These are phyloP conservation scores for Glyptemys insculpta DNA, from an alignment of 2,797 vertebrate species.

Conservation along the genomic window DNA sequence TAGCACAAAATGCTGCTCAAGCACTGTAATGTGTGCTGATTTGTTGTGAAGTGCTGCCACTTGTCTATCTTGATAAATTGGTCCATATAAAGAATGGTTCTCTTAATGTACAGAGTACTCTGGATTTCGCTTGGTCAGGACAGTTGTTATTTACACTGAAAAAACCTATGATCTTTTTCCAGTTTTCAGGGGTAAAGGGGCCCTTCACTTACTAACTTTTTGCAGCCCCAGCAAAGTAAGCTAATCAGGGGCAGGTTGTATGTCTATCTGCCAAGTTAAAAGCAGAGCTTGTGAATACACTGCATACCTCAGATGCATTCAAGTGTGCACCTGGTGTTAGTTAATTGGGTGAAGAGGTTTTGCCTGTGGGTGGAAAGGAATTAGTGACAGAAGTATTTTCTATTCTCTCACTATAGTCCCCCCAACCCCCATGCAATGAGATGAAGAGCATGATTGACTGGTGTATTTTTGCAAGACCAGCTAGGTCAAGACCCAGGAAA, in stretches of 20 bases:
- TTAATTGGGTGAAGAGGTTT: slow-evolving; percentile 82
- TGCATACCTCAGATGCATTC: slow-evolving; percentile 76
- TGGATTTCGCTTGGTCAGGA: background rate
- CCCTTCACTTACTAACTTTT: slow-evolving; percentile 1
- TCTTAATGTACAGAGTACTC: background rate
- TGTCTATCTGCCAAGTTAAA: slow-evolving; percentile 62
- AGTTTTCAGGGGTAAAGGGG: slow-evolving; percentile 9
- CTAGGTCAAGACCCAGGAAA: slow-evolving; percentile 47
- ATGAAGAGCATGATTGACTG: slow-evolving; percentile 73
- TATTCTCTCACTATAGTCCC: slow-evolving; percentile 44
- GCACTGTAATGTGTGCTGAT: background rate
- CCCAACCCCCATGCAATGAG: slow-evolving; percentile 33
- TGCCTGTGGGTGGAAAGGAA: slow-evolving; percentile 79
- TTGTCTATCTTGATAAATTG: background rate
- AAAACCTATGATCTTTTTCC: slow-evolving; percentile 23
- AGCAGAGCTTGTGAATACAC: slow-evolving; percentile 47
- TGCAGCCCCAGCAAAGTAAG: slow-evolving; percentile 54
- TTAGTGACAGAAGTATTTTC: slow-evolving; percentile 79
- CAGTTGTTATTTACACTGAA: slow-evolving; percentile 34
- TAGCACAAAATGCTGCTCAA: background rate
- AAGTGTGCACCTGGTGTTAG: slow-evolving; percentile 80
- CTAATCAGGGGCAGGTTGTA: slow-evolving; percentile 73
- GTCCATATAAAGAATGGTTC: background rate
- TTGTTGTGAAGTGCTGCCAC: background rate
- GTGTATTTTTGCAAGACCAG: slow-evolving; percentile 71